These are phyloP conservation scores for Melanotaenia nigrans DNA, from an alignment of 2,797 vertebrate genomes.

Conservation along the genomic window DNA sequence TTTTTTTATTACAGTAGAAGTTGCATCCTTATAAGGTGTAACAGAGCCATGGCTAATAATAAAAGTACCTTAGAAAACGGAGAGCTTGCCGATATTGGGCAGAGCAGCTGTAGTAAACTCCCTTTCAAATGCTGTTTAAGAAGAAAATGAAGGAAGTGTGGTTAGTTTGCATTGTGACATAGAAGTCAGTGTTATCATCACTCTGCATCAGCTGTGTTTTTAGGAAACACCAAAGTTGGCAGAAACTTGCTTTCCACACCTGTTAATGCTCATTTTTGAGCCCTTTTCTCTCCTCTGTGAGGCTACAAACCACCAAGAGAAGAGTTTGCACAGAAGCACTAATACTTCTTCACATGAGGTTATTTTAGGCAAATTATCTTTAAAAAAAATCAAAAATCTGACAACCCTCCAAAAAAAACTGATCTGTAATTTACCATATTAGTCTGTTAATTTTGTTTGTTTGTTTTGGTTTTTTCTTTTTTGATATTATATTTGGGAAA, in stretches of 20 bases:
- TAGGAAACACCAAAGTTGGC: no score
- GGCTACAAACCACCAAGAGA: not conserved
- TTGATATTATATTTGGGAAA: not conserved
- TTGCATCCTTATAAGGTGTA: conserved; percentile 60
- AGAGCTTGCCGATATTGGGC: conserved; percentile 16
- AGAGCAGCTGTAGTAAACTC: conserved; percentile 31
- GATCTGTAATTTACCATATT: not conserved
- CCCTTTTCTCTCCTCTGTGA: not conserved
- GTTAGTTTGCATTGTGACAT: not conserved
- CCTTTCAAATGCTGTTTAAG: conserved; percentile 3
- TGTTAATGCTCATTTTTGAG: not conserved
- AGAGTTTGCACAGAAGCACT: no score
- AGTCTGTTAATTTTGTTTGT: not conserved
- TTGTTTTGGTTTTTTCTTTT: not conserved
- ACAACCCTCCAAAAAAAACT: no score
- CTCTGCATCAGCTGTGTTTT: not conserved
- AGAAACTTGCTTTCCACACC: no score
- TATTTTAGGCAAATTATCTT: no score
- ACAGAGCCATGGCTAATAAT: conserved; percentile 28
- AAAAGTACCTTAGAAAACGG: conserved; percentile 38
- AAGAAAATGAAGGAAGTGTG: conserved; percentile 7
- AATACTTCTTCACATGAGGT: no score
- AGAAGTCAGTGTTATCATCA: not conserved
- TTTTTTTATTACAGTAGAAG: conserved; percentile 19
- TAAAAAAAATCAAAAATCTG: no score